phyloP scores from a whole-genome alignment of 2,797 vertebrate genomes.

The Neosalanx taihuensis region DNA sequence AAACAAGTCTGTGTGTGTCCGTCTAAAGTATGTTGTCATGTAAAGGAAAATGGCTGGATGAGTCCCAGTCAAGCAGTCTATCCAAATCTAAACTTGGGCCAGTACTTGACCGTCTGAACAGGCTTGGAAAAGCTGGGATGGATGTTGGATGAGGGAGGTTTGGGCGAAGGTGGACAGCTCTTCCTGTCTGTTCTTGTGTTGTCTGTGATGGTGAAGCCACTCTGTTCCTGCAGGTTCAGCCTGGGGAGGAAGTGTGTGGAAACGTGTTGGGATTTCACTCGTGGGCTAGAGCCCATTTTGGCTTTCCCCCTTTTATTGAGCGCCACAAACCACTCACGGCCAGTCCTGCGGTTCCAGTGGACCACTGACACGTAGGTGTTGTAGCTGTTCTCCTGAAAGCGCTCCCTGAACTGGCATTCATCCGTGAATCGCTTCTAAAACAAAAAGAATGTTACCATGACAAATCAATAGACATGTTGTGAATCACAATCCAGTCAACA shows the following conservation, averaged over 20 bases:
- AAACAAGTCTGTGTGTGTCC: background rate
- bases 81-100: constrained; percentile 78
- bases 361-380: constrained; percentile 92
- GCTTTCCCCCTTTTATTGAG: constrained; percentile 95
- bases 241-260: constrained; percentile 95
- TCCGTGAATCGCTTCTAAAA: constrained; percentile 84
- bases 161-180: constrained; percentile 22
- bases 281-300: constrained; percentile 89
- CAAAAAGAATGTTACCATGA: constrained; percentile 1
- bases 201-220: constrained; percentile 82
- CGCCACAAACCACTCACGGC: constrained; percentile 92
- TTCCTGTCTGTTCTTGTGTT: constrained; percentile 26
- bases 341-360: constrained; percentile 81
- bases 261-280: constrained; percentile 90
- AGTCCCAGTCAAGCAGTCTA: constrained; percentile 72
- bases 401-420: constrained; percentile 93
- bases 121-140: constrained; percentile 35
- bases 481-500: background rate
- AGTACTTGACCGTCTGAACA: constrained; percentile 67
- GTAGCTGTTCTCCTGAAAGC: constrained; percentile 98
- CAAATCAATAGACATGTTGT: background rate
- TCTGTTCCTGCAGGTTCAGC: constrained; percentile 71
- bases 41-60: constrained; percentile 62
- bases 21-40: background rate
- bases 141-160: constrained; percentile 21